Conservation (phyloP, 2,113 vertebrate genomes). For the Ellobius talpinus region DNA sequence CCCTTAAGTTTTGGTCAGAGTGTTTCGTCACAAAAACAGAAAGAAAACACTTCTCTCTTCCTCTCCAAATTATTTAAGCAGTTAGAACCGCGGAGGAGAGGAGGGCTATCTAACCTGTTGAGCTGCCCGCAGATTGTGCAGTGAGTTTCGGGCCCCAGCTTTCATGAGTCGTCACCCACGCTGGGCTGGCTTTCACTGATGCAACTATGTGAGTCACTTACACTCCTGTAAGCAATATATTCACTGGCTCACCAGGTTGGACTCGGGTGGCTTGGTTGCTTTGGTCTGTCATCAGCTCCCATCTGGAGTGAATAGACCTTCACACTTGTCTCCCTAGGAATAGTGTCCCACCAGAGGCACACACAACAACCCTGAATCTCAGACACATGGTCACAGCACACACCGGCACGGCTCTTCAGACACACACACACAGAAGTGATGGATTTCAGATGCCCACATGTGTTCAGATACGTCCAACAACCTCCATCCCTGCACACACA, state of each 20-base stretch:
- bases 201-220: neutral
- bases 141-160: neutral
- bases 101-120: neutral
- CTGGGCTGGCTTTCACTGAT: neutral
- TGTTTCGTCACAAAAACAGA: too few relatives aligned
- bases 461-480: neutral
- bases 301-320: neutral
- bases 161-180: neutral
- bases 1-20: neutral
- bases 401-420: neutral
- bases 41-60: neutral
- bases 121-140: neutral
- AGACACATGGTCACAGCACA: neutral
- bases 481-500: neutral
- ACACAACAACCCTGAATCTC: neutral
- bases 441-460: neutral
- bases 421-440: neutral
- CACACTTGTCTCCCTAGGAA: neutral
- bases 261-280: neutral
- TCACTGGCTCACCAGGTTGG: neutral
- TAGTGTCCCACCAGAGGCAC: too few relatives aligned
- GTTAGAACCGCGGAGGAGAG: neutral
- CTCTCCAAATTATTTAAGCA: neutral
- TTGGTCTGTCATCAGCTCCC: neutral
- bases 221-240: neutral